These are phyloP conservation scores for Limnephilus auricula DNA, from an alignment of 2,888 invertebrate genomes.

Conservation along the genomic window DNA sequence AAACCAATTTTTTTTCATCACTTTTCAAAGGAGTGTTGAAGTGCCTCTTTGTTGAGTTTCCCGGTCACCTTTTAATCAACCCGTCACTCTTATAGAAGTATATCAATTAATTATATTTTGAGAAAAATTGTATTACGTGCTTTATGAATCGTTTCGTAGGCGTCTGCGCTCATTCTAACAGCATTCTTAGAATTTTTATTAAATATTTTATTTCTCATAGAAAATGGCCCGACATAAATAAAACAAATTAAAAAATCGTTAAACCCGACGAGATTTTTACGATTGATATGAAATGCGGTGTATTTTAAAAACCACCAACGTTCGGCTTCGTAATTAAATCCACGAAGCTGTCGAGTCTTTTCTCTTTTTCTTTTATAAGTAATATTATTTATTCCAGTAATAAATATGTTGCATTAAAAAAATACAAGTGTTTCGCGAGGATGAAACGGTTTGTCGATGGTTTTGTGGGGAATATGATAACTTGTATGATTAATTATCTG, in stretches of 20 bases:
- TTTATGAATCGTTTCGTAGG: neutral
- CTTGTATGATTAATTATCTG: neutral
- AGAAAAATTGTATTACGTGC: neutral
- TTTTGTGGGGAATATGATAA: neutral
- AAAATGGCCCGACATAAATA: slow-evolving; percentile 34
- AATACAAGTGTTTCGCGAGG: neutral
- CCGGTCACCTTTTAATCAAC: neutral
- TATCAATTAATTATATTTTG: neutral
- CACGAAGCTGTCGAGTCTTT: neutral
- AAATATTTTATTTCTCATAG: neutral
- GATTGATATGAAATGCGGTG: slow-evolving; percentile 13
- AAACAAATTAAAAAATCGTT: slow-evolving; percentile 48
- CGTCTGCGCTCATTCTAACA: slow-evolving; percentile 13
- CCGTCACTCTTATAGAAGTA: neutral
- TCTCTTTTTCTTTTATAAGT: neutral
- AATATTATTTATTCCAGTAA: neutral
- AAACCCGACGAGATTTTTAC: slow-evolving; percentile 25
- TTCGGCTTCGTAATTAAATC: neutral
- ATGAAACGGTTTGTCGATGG: neutral
- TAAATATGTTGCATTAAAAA: neutral
- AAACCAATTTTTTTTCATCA: too few relatives aligned
- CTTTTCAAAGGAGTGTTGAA: too few relatives aligned
- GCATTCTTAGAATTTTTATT: neutral
- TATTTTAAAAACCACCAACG: slow-evolving; percentile 25
- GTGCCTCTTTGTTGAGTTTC: too few relatives aligned